Percentiles rank a stretch among this genome's conserved stretches.
These are phyloP conservation scores for Drosophila paranaensis DNA, from an alignment of 2,888 invertebrate species.

Conservation along the genomic window DNA sequence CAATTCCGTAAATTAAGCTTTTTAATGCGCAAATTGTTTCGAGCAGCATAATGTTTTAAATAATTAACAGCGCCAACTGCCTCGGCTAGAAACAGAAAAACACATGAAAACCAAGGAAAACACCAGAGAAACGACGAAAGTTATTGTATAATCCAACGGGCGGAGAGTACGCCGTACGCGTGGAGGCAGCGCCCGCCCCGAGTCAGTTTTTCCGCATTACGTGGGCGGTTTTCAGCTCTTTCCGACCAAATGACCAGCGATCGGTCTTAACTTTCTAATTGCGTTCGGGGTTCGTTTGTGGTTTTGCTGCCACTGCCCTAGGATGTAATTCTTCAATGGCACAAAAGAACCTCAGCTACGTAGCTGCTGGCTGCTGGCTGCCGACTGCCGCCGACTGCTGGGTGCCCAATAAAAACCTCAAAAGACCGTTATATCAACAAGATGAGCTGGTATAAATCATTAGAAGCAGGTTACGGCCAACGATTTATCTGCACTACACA, in stretches of 20 bases:
- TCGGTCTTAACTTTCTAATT: constrained; percentile 72
- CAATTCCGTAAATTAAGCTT: constrained; percentile 77
- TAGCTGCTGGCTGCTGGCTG: background rate
- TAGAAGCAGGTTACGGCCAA: constrained; percentile 73
- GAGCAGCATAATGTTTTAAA: constrained; percentile 62
- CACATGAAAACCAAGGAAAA: constrained; percentile 1
- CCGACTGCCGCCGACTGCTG: background rate
- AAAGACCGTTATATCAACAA: constrained; percentile 65
- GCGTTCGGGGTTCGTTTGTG: constrained; percentile 30
- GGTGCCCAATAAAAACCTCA: constrained; percentile 43
- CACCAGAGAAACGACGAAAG: constrained; percentile 58
- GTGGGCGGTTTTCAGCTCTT: constrained; percentile 52
- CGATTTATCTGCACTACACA: constrained; percentile 75
- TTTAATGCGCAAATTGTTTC: constrained; percentile 79
- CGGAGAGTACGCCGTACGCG: constrained; percentile 18
- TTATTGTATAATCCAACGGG: constrained; percentile 64
- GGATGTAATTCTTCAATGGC: constrained; percentile 37
- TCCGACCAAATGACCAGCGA: constrained; percentile 49
- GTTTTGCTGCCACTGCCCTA: constrained; percentile 30
- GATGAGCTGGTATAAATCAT: constrained; percentile 68
- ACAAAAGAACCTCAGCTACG: constrained; percentile 27
- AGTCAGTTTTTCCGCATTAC: constrained; percentile 69
- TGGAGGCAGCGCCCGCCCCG: background rate
- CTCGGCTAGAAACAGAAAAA: constrained; percentile 35
- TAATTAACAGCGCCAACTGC: constrained; percentile 54